Percentiles rank a stretch among this genome's conserved stretches.
Evolutionary conservation across 53 echinoderm and acorn worm genomes (phyloP).

Genomic region (Stichopus horrens): DNA sequence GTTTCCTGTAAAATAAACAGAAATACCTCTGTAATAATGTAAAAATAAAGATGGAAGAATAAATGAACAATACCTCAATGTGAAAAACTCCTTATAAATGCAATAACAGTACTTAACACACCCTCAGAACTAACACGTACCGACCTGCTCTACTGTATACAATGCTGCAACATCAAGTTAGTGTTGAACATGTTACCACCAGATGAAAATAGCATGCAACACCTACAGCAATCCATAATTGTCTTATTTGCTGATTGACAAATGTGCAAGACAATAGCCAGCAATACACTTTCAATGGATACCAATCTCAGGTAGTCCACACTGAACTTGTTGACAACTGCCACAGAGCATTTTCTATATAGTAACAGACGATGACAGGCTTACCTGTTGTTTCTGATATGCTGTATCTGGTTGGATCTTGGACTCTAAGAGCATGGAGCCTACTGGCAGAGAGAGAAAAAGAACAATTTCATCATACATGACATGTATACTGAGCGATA

Average conservation of each 20-base stretch:
- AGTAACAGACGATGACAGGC: not conserved
- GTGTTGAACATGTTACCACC: too few relatives aligned
- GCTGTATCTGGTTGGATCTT: conserved; percentile 95
- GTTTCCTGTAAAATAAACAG: conserved; percentile 68
- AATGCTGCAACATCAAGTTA: too few relatives aligned
- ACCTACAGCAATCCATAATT: not conserved
- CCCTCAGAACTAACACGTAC: too few relatives aligned
- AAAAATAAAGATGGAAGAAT: too few relatives aligned
- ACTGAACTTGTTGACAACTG: too few relatives aligned
- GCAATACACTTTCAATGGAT: too few relatives aligned
- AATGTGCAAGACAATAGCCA: too few relatives aligned
- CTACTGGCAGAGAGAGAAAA: conserved; percentile 36
- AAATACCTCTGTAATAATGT: not conserved
- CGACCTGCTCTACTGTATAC: too few relatives aligned
- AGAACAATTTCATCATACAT: not conserved
- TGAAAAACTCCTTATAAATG: not conserved
- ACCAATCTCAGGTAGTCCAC: too few relatives aligned
- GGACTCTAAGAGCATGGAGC: conserved; percentile 87
- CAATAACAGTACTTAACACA: too few relatives aligned
- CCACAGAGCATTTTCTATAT: not conserved
- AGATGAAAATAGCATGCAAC: not conserved
- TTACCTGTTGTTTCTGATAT: conserved; percentile 98
- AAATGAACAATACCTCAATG: not conserved
- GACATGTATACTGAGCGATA: too few relatives aligned
- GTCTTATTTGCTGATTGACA: too few relatives aligned